Base-by-base conservation (phyloP, 1,140 invertebrate species). In the Orussus abietinus region DNA sequence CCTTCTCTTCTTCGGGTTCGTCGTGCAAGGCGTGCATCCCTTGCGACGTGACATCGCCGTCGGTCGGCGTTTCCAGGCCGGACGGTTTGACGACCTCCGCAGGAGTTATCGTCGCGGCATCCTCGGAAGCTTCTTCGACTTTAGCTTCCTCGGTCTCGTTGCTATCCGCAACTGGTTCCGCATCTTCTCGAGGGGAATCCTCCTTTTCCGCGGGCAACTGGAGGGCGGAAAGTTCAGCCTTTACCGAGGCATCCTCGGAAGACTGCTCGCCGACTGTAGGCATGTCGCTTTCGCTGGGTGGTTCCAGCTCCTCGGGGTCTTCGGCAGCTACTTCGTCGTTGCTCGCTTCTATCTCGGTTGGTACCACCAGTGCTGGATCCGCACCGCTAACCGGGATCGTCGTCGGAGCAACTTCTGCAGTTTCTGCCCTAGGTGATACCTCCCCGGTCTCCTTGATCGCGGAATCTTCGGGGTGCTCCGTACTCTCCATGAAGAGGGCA, bases 81-180 rank as follows among this genome's bases (percentile, higher is more conserved):
- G n/a, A n/a, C n/a, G n/a, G n/a, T n/a, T n/a, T n/a, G n/a, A n/a
- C n/a, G n/a, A n/a, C n/a, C n/a, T n/a, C n/a, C n/a, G n/a, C n/a
- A n/a, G n/a, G n/a, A n/a, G n/a, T n/a, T n/a, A 41, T 17, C 14
- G 55, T 43, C 12, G 60, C 43, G 5, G 54, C 56, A 3, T 35
- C 37, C 10, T 9, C 45, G 22, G 39, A 20, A n/a, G 50, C 22
- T 10, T 45, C 50, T 7, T 38, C 21, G 9, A 40, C 26, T n/a
- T n/a, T n/a, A 12, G 43, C 33, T 35, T 57, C 45, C n/a, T 55
- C 47, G 7, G 39, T 29, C 12, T 31, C 17, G 32, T n/a, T 21
- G 9, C 20, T 25, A 9, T 42, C 31, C n/a, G 22, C 22, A 7
- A 25, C 35, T 12, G 20, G 7, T 14, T 52, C 29, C n/a, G 33